Percentiles rank a stretch among this genome's conserved stretches.
Evolutionary conservation across 2,888 invertebrate genomes (phyloP).

Genomic region (Pocota personata): DNA sequence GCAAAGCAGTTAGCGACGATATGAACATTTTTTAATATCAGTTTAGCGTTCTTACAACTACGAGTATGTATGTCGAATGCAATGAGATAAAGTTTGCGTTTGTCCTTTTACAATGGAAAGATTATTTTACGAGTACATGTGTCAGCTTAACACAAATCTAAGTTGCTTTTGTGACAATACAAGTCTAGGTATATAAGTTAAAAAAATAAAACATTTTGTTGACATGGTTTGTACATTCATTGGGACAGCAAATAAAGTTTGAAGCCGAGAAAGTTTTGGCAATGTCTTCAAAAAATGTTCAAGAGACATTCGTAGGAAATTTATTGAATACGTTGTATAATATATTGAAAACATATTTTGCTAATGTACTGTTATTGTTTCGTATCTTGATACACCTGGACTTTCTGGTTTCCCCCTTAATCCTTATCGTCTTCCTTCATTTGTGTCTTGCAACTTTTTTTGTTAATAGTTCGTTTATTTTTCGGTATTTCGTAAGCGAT

Average conservation of each 20-base stretch:
- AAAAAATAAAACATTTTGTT: slow-evolving; percentile 41
- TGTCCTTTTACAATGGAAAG: not conserved
- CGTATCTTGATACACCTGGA: too few species aligned
- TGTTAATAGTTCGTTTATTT: too few species aligned
- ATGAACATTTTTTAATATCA: slow-evolving; percentile 52
- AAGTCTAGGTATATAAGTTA: slow-evolving; percentile 49
- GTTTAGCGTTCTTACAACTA: slow-evolving; percentile 12
- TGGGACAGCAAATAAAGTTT: slow-evolving; percentile 7
- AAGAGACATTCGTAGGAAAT: not conserved
- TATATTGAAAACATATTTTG: too few species aligned
- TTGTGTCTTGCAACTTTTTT: too few species aligned
- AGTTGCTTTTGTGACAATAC: too few species aligned
- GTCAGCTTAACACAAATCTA: not conserved
- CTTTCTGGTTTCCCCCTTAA: too few species aligned
- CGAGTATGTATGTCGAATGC: slow-evolving; percentile 3
- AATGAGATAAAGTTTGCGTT: slow-evolving; percentile 21
- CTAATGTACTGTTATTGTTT: too few species aligned
- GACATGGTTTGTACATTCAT: slow-evolving; percentile 23
- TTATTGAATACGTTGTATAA: not conserved
- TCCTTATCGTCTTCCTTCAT: too few species aligned
- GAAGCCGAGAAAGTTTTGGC: not conserved
- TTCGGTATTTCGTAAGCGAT: too few species aligned
- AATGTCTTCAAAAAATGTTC: not conserved
- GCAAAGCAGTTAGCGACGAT: slow-evolving; percentile 9
- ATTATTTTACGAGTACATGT: slow-evolving; percentile 18